Evolutionary conservation across 2,888 invertebrate species (phyloP).

Genomic region (Melinaea menophilus): DNA sequence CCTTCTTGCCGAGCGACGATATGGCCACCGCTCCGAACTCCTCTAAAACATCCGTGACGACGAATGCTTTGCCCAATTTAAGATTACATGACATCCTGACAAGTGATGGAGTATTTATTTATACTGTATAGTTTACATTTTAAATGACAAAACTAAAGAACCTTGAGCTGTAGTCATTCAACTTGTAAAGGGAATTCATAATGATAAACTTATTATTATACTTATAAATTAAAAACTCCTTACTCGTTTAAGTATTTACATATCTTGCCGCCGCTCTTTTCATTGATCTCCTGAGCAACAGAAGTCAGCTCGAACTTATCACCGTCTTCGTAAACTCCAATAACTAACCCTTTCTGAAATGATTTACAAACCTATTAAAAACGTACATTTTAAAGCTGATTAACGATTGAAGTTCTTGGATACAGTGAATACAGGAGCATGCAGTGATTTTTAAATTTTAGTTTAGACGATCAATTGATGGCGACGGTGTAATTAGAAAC

Average conservation of each 20-base stretch:
- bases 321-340: constrained; percentile 72
- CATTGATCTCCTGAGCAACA: constrained; percentile 70
- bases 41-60: constrained; percentile 50
- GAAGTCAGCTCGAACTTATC: constrained; percentile 65
- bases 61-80: constrained; percentile 54
- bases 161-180: too few species aligned
- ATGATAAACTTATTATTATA: background rate
- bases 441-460: too few species aligned
- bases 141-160: too few species aligned
- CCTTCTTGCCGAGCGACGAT: constrained; percentile 49
- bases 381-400: background rate
- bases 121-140: too few species aligned
- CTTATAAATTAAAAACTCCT: constrained; percentile 34
- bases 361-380: too few species aligned
- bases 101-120: too few species aligned
- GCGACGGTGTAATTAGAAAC: too few species aligned
- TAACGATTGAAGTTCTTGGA: too few species aligned
- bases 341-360: constrained; percentile 74
- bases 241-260: constrained; percentile 70
- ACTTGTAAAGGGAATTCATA: too few species aligned
- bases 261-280: constrained; percentile 72
- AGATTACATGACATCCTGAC: constrained; percentile 48
- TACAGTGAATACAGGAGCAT: too few species aligned
- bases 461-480: too few species aligned
- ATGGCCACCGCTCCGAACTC: constrained; percentile 56